Evolutionary conservation across 2,797 vertebrate genomes (phyloP).

Genomic region (Crocodylus rhombifer): DNA sequence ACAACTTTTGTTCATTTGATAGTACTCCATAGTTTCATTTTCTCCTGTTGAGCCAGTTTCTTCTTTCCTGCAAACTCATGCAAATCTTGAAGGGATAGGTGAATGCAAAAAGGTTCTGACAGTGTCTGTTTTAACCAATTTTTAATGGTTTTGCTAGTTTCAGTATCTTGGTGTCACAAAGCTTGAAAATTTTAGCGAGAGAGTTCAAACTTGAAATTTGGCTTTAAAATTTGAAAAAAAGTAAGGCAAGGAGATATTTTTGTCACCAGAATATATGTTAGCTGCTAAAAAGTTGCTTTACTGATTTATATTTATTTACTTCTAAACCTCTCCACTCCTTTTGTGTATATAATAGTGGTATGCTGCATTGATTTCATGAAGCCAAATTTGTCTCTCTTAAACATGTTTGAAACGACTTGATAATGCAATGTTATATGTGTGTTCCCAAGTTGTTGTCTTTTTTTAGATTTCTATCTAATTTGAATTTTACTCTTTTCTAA

Average conservation of each 20-base stretch:
- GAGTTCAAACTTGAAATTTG: not conserved
- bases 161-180: not conserved
- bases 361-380: not conserved
- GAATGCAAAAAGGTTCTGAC: not conserved
- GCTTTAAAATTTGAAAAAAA: not conserved
- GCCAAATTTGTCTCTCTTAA: not conserved
- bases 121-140: not conserved
- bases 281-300: not conserved
- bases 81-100: not conserved
- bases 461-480: not conserved
- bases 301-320: not conserved
- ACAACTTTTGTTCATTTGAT: not conserved
- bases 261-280: not conserved
- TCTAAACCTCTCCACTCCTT: constrained; percentile 3
- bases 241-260: not conserved
- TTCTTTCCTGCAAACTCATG: not conserved
- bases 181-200: not conserved
- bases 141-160: not conserved
- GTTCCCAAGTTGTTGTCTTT: not conserved
- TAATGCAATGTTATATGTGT: not conserved
- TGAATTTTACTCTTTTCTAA: not conserved
- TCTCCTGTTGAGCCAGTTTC: not conserved
- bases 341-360: rapidly evolving
- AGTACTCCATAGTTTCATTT: not conserved
- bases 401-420: not conserved